phyloP scores from a whole-genome alignment of 2,113 vertebrate species.

The Thunnus maccoyii region DNA sequence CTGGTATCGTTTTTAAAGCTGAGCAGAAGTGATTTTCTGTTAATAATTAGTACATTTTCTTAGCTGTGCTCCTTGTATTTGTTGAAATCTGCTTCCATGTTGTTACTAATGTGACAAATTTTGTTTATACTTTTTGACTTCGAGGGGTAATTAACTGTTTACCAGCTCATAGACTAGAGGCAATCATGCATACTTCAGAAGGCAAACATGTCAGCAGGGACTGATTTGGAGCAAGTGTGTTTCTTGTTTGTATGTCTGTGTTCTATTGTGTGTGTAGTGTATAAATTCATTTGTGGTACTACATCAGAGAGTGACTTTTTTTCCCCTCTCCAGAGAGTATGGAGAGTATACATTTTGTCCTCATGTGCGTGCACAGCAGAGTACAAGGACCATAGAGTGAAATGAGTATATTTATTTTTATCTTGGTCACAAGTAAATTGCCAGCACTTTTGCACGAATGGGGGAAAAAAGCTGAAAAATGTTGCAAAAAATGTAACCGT shows the following conservation, averaged over 20 bases:
- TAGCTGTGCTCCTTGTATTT: background rate
- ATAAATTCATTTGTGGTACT: constrained; percentile 19
- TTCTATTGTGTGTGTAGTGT: background rate
- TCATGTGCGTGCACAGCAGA: background rate
- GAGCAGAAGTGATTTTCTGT: background rate
- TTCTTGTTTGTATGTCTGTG: constrained; percentile 12
- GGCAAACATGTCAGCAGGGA: constrained; percentile 58
- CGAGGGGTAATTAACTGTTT: constrained; percentile 65
- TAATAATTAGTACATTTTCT: background rate
- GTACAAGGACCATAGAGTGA: background rate
- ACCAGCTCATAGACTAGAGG: constrained; percentile 53
- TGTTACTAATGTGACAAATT: constrained; percentile 36
- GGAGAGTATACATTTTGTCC: constrained; percentile 12
- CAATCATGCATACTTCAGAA: constrained; percentile 58
- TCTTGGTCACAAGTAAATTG: background rate
- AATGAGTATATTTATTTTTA: constrained; percentile 40
- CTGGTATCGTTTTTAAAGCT: background rate
- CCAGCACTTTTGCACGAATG: background rate
- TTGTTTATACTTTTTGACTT: constrained; percentile 44
- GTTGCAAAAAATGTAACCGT: background rate
- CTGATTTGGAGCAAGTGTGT: constrained; percentile 39
- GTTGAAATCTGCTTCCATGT: constrained; percentile 26
- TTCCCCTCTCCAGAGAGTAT: constrained; percentile 24
- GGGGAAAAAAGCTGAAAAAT: background rate
- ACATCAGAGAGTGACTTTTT: constrained; percentile 7